Evolutionary conservation across 2,797 vertebrate species (phyloP).

Genomic region (Lemur catta): DNA sequence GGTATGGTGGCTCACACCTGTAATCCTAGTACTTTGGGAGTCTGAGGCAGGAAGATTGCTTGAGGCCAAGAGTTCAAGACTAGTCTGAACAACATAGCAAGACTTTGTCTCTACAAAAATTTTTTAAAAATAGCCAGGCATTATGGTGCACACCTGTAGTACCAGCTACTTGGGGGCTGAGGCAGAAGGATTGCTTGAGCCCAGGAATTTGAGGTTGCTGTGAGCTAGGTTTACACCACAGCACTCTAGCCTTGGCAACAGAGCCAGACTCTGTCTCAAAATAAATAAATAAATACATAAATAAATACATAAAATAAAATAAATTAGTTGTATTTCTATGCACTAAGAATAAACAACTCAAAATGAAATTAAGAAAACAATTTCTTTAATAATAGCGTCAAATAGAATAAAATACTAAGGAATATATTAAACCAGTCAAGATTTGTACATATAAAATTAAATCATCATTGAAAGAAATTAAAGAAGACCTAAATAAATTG

Average conservation of each 20-base stretch:
- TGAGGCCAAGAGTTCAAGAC: background rate
- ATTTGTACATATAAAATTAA: background rate
- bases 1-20: background rate
- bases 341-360: background rate
- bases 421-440: background rate
- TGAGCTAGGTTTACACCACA: background rate
- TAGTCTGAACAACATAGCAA: background rate
- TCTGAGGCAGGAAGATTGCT: background rate
- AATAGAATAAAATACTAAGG: background rate
- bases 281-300: background rate
- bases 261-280: background rate
- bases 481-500: background rate
- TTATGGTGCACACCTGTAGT: background rate
- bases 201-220: background rate
- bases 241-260: background rate
- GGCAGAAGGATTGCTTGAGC: background rate
- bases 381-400: background rate
- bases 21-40: background rate
- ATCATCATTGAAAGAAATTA: background rate
- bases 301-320: too few relatives aligned
- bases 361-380: background rate
- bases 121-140: background rate
- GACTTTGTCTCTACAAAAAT: background rate
- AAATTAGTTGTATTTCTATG: background rate
- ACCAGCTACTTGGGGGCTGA: background rate